These are phyloP conservation scores for Cephus rjabovi DNA, from an alignment of 2,888 invertebrate species.

Conservation along the genomic window DNA sequence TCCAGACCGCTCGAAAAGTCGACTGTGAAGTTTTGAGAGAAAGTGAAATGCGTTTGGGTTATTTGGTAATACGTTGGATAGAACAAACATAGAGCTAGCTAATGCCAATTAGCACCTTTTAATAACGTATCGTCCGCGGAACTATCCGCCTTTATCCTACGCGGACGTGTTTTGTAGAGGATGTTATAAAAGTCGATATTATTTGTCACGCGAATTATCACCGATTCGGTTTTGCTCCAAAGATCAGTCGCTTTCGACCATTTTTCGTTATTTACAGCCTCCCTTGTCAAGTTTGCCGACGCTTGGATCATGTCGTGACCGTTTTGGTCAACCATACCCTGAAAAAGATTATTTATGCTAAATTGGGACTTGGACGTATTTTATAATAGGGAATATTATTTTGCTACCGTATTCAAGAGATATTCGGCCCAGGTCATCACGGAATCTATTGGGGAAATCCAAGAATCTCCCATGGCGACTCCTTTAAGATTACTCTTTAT, in stretches of 20 bases:
- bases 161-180: constrained; percentile 65
- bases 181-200: constrained; percentile 88
- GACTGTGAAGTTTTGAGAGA: not conserved
- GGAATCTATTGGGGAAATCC: constrained; percentile 90
- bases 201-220: constrained; percentile 73
- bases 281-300: constrained; percentile 71
- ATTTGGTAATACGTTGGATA: not conserved
- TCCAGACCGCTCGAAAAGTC: not conserved
- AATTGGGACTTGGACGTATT: not conserved
- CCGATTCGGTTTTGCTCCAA: constrained; percentile 75
- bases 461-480: constrained; percentile 87
- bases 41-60: not conserved
- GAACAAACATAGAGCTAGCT: not conserved
- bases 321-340: constrained; percentile 77
- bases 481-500: constrained; percentile 80
- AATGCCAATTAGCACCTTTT: not conserved
- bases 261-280: constrained; percentile 70
- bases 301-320: constrained; percentile 74
- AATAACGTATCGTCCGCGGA: not conserved
- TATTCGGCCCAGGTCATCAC: constrained; percentile 87
- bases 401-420: constrained; percentile 75
- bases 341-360: constrained; percentile 13
- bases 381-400: not conserved
- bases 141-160: accelerated
- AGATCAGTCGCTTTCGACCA: constrained; percentile 74